Evolutionary conservation across 2,888 invertebrate genomes (phyloP).

Genomic region (Prosopocoilus inquinatus): DNA sequence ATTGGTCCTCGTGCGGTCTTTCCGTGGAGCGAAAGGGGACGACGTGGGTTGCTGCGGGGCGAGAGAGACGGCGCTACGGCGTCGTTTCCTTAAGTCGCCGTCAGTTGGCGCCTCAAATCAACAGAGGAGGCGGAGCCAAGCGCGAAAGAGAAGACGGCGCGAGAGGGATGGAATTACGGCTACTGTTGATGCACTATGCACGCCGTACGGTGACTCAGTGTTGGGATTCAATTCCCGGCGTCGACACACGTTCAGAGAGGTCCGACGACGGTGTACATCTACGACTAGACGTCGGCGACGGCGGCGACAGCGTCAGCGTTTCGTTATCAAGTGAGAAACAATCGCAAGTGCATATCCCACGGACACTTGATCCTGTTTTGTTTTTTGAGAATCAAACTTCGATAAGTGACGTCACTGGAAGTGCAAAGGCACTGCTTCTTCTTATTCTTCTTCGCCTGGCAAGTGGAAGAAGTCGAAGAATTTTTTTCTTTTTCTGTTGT

Average conservation of each 20-base stretch:
- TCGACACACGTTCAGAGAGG: constrained; percentile 11
- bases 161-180: constrained; percentile 37
- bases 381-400: constrained; percentile 20
- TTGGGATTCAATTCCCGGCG: constrained; percentile 48
- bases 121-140: constrained; percentile 63
- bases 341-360: constrained; percentile 25
- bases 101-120: constrained; percentile 48
- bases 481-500: too few relatives aligned
- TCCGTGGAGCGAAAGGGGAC: constrained; percentile 26
- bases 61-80: constrained; percentile 50
- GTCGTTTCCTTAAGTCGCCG: constrained; percentile 29
- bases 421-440: too few relatives aligned
- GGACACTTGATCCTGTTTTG: constrained; percentile 23
- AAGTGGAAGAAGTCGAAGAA: too few relatives aligned
- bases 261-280: not conserved
- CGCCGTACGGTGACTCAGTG: constrained; percentile 50
- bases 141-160: constrained; percentile 50
- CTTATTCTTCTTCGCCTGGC: too few relatives aligned
- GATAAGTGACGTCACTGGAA: constrained; percentile 18
- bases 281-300: not conserved
- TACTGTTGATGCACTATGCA: constrained; percentile 61
- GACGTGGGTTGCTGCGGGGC: constrained; percentile 39
- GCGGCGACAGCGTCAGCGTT: constrained; percentile 17
- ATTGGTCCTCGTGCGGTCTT: constrained; percentile 40
- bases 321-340: constrained; percentile 30